These are phyloP conservation scores for Patiria miniata DNA, from an alignment of 35 echinoderm and acorn worm species.

Conservation along the genomic window DNA sequence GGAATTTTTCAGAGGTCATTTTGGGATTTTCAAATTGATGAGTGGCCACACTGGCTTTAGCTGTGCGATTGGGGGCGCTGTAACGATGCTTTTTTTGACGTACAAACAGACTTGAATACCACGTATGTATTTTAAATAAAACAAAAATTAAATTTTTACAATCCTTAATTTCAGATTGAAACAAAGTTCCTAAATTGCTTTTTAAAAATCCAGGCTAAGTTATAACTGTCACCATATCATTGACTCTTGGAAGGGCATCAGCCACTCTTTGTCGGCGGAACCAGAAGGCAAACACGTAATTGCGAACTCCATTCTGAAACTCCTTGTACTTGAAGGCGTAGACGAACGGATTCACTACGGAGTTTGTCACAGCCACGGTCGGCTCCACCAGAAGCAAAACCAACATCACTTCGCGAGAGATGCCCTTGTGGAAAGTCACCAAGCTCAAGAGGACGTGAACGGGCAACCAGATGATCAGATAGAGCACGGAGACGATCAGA, in stretches of 20 bases:
- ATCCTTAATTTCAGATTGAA: too few species aligned
- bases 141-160: too few species aligned
- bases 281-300: not conserved
- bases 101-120: too few species aligned
- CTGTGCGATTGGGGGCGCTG: too few species aligned
- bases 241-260: not conserved
- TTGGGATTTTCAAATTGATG: too few species aligned
- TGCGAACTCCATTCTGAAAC: not conserved
- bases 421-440: not conserved
- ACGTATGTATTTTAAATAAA: too few species aligned
- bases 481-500: not conserved
- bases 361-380: not conserved
- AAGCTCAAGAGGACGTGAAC: not conserved
- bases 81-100: too few species aligned
- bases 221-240: too few species aligned
- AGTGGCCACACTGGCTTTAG: too few species aligned
- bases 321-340: conserved; percentile 19
- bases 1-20: too few species aligned
- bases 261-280: not conserved
- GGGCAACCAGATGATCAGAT: not conserved
- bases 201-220: too few species aligned
- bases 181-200: too few species aligned
- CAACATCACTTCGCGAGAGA: not conserved
- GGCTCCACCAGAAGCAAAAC: not conserved
- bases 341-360: not conserved